Conservation (phyloP, 2,797 vertebrate genomes). For the Gadopsis marmoratus region DNA sequence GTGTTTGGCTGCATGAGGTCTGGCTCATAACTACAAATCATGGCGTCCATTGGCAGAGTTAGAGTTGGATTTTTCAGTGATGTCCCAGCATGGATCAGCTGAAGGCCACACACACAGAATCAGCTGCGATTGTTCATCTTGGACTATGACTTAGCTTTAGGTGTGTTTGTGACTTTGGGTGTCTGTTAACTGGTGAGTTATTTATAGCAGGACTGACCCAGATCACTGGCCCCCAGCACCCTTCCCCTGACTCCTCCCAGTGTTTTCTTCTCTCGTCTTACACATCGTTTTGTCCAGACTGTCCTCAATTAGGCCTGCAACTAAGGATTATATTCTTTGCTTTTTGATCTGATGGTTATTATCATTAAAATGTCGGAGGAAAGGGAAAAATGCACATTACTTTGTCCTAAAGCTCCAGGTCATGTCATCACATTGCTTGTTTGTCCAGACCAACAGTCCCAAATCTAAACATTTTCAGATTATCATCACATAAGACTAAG, state of each 20-base stretch:
- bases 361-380: neutral
- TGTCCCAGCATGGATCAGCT: slow-evolving; percentile 17
- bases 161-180: slow-evolving; percentile 74
- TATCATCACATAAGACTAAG: neutral
- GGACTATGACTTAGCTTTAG: slow-evolving; percentile 53
- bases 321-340: neutral
- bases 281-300: slow-evolving; percentile 26
- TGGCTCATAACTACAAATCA: slow-evolving; percentile 4
- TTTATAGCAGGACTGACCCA: slow-evolving; percentile 84
- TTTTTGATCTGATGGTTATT: neutral
- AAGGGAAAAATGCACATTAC: neutral
- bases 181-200: slow-evolving; percentile 79
- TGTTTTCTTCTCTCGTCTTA: slow-evolving; percentile 47
- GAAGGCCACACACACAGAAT: slow-evolving; percentile 39
- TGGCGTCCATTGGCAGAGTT: neutral
- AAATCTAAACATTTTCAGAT: neutral
- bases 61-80: neutral
- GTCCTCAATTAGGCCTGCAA: neutral
- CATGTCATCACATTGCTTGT: neutral
- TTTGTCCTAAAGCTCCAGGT: neutral
- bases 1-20: slow-evolving; percentile 17
- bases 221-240: slow-evolving; percentile 73
- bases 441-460: neutral
- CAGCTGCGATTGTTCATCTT: slow-evolving; percentile 34
- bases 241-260: slow-evolving; percentile 50